These are phyloP conservation scores for Sycobia sp. DNA, from an alignment of 1,140 invertebrate species.

Conservation along the genomic window DNA sequence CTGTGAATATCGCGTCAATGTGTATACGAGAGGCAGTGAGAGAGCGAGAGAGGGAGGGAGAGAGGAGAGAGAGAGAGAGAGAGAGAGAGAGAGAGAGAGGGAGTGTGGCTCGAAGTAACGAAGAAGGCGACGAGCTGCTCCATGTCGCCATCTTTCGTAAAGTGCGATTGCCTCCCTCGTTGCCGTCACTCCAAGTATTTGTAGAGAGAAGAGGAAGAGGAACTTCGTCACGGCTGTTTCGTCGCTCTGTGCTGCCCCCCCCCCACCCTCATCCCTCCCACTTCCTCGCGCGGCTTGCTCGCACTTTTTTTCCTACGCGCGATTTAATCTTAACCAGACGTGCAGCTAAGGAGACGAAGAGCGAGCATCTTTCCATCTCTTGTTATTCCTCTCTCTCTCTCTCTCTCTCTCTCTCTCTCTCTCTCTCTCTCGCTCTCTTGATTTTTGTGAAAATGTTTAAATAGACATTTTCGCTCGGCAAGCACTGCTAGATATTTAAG, in stretches of 20 bases:
- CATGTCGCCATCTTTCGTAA: slow-evolving; percentile 30
- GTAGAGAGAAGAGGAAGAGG: slow-evolving; percentile 8
- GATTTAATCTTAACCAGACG: too few species aligned
- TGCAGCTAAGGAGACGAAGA: too few species aligned
- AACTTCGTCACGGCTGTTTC: slow-evolving; percentile 27
- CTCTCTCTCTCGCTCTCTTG: too few species aligned
- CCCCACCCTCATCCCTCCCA: background rate
- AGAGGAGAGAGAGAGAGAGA: background rate
- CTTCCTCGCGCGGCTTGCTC: too few species aligned
- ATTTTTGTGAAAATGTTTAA: too few species aligned
- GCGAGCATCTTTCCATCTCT: too few species aligned
- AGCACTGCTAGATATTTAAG: too few species aligned
- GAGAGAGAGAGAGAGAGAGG: background rate
- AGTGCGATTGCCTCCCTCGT: slow-evolving; percentile 23
- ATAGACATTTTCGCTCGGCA: too few species aligned
- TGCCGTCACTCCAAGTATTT: background rate
- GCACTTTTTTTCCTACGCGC: too few species aligned
- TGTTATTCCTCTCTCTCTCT: too few species aligned
- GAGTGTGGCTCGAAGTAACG: background rate
- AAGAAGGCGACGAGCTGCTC: background rate
- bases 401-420: too few species aligned
- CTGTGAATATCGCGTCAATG: too few species aligned
- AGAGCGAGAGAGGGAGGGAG: background rate
- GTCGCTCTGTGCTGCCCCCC: background rate
- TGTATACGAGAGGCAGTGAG: background rate